Base-by-base conservation (phyloP, 1,140 invertebrate genomes). In the Mamestra configurata region DNA sequence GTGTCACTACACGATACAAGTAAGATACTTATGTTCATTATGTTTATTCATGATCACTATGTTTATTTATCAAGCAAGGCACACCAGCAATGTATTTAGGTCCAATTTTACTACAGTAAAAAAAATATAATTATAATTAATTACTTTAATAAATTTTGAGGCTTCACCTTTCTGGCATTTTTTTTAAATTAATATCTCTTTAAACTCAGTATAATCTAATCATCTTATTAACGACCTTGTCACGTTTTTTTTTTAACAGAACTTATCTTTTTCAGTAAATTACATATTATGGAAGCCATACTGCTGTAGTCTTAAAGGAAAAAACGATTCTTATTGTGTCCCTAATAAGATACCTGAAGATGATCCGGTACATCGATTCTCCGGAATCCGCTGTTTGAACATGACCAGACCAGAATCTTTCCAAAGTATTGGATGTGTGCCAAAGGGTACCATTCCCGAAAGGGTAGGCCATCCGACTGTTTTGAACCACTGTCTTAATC, bases 301-400 rank as follows among this genome's bases (percentile, higher is more conserved):
- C 64, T 93, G 91, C 66, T 92, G 92, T 40, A 7, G 40, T 11
- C 66, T 84, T 18, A 88, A 85, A 81, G 91, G 90, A 6, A 91
- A 88, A 46, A 79, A 68, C 5, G 89, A 93, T 22, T 57, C 75
- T 7, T 71, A 51, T 1, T 93, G 91, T 43, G 82, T 84, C 0
- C 89, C 89, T 0, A 89, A 87, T n/a, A 68, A 40, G n/a, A 79
- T 93, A 1, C 87, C 92, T 10, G 82, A 84, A 15, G 86, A 90
- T 35, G 91, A 92, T 70, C 87, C 88, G 0, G 87, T 92, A 0
- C 87, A 91, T 22, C 85, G 88, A n/a, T 92, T 90, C 79, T 89
- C 89, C 4, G 79, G 84, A 7, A 77, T 89, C 7, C 80, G 89
- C 1, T 93, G 92, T 49, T 24, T 90, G 43, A 92, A 93, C 46